Evolutionary conservation across 2,888 invertebrate genomes (phyloP).

Genomic region (Eupeodes latifasciatus): DNA sequence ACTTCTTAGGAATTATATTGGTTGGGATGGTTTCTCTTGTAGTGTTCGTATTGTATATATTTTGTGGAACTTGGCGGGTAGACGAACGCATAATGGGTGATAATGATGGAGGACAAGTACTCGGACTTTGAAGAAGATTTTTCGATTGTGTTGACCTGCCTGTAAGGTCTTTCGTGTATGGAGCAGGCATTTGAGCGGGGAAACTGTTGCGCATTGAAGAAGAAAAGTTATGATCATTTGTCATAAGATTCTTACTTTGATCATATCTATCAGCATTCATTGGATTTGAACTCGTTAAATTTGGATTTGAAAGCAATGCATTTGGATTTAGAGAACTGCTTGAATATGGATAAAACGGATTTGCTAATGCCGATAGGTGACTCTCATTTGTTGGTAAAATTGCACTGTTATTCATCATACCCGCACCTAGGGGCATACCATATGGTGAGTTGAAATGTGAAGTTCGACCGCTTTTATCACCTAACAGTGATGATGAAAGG

Average conservation of each 20-base stretch:
- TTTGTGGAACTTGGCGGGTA: slow-evolving; percentile 47
- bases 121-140: slow-evolving; percentile 38
- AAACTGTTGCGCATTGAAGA: slow-evolving; percentile 50
- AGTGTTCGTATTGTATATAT: slow-evolving; percentile 33
- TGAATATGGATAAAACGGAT: slow-evolving; percentile 56
- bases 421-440: slow-evolving; percentile 35
- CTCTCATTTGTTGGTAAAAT: slow-evolving; percentile 46
- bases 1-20: slow-evolving; percentile 44
- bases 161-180: slow-evolving; percentile 51
- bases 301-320: slow-evolving; percentile 52
- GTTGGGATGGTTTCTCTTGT: slow-evolving; percentile 49
- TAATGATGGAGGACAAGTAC: slow-evolving; percentile 20
- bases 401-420: slow-evolving; percentile 42
- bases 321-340: slow-evolving; percentile 31
- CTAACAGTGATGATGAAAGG: slow-evolving; percentile 49
- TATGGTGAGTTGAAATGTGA: slow-evolving; percentile 52
- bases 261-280: slow-evolving; percentile 49
- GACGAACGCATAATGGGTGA: slow-evolving; percentile 37
- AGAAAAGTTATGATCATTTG: slow-evolving; percentile 35
- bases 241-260: slow-evolving; percentile 44
- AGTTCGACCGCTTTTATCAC: slow-evolving; percentile 48
- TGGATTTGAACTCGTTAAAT: slow-evolving; percentile 36
- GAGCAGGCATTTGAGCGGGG: slow-evolving; percentile 42
- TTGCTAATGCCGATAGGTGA: slow-evolving; percentile 50
- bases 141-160: slow-evolving; percentile 44